Conservation (phyloP, 2,888 invertebrate species). For the Drosophila silvestris region DNA sequence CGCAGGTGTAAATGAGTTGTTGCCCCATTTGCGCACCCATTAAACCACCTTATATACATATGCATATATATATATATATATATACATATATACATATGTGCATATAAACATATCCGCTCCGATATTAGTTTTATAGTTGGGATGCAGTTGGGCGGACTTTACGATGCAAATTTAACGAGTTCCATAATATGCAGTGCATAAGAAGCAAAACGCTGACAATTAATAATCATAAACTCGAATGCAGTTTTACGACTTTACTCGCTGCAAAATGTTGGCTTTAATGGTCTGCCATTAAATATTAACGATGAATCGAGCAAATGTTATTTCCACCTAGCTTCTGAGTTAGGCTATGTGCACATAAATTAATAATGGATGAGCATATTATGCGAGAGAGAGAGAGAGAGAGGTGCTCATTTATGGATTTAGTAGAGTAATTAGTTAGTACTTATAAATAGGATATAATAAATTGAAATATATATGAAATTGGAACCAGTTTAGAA, state of each 20-base stretch:
- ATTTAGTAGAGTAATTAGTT: neutral
- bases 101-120: neutral
- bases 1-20: slow-evolving; percentile 50
- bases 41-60: neutral
- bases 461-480: neutral
- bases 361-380: neutral
- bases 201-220: slow-evolving; percentile 13
- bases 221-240: slow-evolving; percentile 23
- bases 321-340: neutral
- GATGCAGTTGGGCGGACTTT: slow-evolving; percentile 24
- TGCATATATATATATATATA: no score
- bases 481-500: neutral
- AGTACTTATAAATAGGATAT: neutral
- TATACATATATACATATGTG: neutral
- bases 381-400: neutral
- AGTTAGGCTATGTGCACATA: neutral
- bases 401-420: neutral
- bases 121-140: slow-evolving; percentile 7
- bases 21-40: slow-evolving; percentile 31
- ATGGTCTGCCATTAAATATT: slow-evolving; percentile 23
- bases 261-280: slow-evolving; percentile 4
- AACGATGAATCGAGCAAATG: slow-evolving; percentile 7
- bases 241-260: slow-evolving; percentile 32
- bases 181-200: slow-evolving; percentile 8
- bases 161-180: slow-evolving; percentile 41